Evolutionary conservation across 2,113 vertebrate genomes (phyloP), one percentile per base, ranked within the genome.

Genomic region (Menura novaehollandiae): DNA sequence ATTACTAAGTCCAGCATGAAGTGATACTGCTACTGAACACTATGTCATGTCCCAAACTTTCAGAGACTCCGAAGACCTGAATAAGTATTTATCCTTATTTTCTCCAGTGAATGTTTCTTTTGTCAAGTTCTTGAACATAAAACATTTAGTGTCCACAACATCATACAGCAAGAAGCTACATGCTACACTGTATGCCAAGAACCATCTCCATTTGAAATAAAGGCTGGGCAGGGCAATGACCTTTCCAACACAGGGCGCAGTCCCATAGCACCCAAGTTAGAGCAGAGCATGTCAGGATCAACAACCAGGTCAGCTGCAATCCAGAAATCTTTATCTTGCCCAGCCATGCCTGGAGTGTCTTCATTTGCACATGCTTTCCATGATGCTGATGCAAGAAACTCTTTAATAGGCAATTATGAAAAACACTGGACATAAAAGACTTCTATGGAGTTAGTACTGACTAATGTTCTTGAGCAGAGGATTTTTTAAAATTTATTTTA

Each of bases 181-280:
- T 17, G n/a, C 46, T 69, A 20, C 3, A 11, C 15, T 26, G 9
- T 12, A 20, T 10, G 22, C 3, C 2, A 12, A 81, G 30, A 84
- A 87, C 33, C 26, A 32, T 10, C 24, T 63, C 35, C 11, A 22
- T n/a, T 51, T 32, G 35, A 39, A 89, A 46, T 24, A n/a, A 20
- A 66, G 63, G 12, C 9, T 0, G 3, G 46, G 49, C 37, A n/a
- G 21, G 15, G 16, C 47, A 78, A 27, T 18, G 32, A 60, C 44
- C 46, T 72, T 51, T 51, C 30, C 35, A 59, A 43, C 3, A n/a
- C 0, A 0, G 15, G 24, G 15, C 2, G 0, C 32, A 41, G 46
- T 19, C 27, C 32, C 4, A 1, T 0, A 52, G 28, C 7, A 69
- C 2, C 9, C 30, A 52, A 49, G 39, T 32, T 2, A 41, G 20